Base-by-base conservation (phyloP, 2,888 invertebrate genomes). In the Crepidodera aurea region DNA sequence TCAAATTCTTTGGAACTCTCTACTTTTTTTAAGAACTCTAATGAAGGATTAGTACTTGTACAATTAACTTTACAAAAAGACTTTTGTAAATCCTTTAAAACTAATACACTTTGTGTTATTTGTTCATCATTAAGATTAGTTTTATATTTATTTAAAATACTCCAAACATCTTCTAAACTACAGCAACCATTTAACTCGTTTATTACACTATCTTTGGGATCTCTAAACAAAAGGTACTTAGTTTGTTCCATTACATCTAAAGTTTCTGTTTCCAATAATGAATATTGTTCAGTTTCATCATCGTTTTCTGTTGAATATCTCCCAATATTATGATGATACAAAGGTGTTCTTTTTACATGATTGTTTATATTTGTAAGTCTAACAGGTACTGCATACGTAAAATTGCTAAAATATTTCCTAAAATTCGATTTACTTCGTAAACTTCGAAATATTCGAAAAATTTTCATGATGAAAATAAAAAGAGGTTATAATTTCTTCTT, bases 51-150 rank as follows among this genome's bases (percentile, higher is more conserved):
- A 12, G 53, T 59, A 39, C 59, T 51, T 13, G 46, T 51, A 13
- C 42, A 57, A 46, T 77, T 75, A 29, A 75, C 69, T 62, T 76
- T 70, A 60, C 71, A 71, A 70, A 74, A 81, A 51, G 77, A 74
- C 61, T 71, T 77, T 65, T 79, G 79, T 44, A 82, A 67, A 68
- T 82, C 81, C 72, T 77, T 78, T 34, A 82, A 70, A 37, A 80
- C 76, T 48, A 82, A 62, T 12, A 82, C 71, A 12, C 75, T 72
- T 70, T 81, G 73, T n/a, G 69, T 60, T 22, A 74, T 29, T 54
- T 74, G 70, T 27, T 67, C 64, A 53, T 66, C 62, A 5, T 55
- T 64, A 34, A 69, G 67, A 18, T 67, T 57, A 27, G 61, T 40
- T 48, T 66, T 60, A 64, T 78, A 67, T 42, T 73, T 69, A 8